These are phyloP conservation scores for Leptatherina wallacei DNA, from an alignment of 2,797 vertebrate species.

Conservation along the genomic window DNA sequence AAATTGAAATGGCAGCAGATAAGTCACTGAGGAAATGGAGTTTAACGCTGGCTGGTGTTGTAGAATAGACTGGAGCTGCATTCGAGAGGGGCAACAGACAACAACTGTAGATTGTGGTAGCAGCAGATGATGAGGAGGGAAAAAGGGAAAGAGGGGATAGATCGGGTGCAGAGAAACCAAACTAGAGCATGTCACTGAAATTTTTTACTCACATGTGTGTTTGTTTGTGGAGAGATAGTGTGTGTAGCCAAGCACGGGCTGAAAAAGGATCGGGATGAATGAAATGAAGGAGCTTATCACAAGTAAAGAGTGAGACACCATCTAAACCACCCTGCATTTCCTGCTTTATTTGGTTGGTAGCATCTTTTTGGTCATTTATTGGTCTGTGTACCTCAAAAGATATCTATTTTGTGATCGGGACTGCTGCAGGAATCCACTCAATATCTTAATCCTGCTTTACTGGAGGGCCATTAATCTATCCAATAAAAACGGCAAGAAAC, in stretches of 20 bases:
- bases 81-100: conserved; percentile 42
- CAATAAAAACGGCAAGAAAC: not conserved
- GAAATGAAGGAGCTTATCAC: conserved; percentile 36
- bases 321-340: conserved; percentile 5
- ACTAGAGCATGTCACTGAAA: conserved; percentile 30
- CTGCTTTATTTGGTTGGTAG: conserved; percentile 7
- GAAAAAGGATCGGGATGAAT: conserved; percentile 21
- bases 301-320: conserved; percentile 9
- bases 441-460: conserved; percentile 7
- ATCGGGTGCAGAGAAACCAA: conserved; percentile 10
- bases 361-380: conserved; percentile 13
- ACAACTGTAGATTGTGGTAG: conserved; percentile 38
- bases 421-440: conserved; percentile 8
- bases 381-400: conserved; percentile 13
- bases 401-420: conserved; percentile 5
- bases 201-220: conserved; percentile 37
- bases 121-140: conserved; percentile 33
- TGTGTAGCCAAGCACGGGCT: conserved; percentile 17
- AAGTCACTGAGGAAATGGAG: conserved; percentile 74
- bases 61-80: conserved; percentile 49
- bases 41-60: conserved; percentile 73
- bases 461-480: conserved; percentile 4
- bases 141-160: not conserved
- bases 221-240: conserved; percentile 16
- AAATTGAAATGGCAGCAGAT: conserved; percentile 79